Evolutionary conservation across 1,140 invertebrate genomes (phyloP).

Genomic region (Nixonia krombeini): DNA sequence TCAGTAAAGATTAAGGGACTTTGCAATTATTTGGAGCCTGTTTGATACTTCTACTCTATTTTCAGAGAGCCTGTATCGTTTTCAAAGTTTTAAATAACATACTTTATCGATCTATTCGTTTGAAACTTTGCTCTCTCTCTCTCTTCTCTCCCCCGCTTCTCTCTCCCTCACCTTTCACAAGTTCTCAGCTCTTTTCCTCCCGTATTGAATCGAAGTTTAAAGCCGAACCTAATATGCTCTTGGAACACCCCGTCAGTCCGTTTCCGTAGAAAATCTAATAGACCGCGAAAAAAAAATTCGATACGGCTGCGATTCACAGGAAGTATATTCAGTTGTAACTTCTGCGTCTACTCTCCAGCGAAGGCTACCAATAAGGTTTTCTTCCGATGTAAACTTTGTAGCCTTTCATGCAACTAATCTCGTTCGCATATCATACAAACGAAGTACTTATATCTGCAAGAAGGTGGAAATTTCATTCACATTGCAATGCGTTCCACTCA

Average conservation of each 20-base stretch:
- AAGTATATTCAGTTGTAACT: conserved; percentile 29
- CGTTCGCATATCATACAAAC: conserved; percentile 5
- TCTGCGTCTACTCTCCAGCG: background rate
- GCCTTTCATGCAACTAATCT: conserved; percentile 23
- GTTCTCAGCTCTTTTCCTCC: conserved; percentile 21
- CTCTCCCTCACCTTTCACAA: conserved; percentile 12
- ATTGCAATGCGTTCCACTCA: too few relatives aligned
- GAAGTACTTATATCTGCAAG: too few relatives aligned
- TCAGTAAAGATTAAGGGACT: conserved; percentile 36
- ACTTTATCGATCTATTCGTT: conserved; percentile 37
- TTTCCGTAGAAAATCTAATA: conserved; percentile 36
- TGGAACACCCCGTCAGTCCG: conserved; percentile 34
- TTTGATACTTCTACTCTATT: conserved; percentile 27
- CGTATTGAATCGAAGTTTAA: conserved; percentile 42
- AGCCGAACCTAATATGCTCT: conserved; percentile 37
- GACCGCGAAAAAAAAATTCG: conserved; percentile 30
- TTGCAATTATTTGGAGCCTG: conserved; percentile 41
- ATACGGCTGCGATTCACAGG: conserved; percentile 26
- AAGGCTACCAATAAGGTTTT: conserved; percentile 10
- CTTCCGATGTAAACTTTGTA: conserved; percentile 3
- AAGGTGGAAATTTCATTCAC: too few relatives aligned
- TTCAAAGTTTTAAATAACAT: conserved; percentile 47
- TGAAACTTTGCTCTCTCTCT: conserved; percentile 30
- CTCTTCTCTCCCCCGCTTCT: conserved; percentile 7
- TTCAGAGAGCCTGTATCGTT: conserved; percentile 31